Percentiles rank a stretch among this genome's conserved stretches.
Evolutionary conservation across 2,888 invertebrate species (phyloP).

Genomic region (Caenorhabditis sp.): DNA sequence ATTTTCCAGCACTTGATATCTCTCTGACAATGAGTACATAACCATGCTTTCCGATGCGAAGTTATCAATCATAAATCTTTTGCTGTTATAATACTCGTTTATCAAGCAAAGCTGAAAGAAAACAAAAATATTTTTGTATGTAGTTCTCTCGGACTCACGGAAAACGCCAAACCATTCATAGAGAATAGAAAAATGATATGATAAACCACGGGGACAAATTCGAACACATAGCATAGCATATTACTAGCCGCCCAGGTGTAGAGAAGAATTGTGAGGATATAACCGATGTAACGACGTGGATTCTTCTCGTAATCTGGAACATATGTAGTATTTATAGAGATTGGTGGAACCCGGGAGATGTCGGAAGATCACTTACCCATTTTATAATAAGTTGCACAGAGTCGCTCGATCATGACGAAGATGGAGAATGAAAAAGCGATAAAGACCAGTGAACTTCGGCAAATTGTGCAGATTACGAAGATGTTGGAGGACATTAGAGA

Average conservation of each 20-base stretch:
- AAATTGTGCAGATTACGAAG: conserved; percentile 31
- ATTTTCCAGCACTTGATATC: conserved; percentile 48
- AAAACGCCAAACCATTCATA: conserved; percentile 37
- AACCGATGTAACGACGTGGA: conserved; percentile 41
- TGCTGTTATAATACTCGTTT: conserved; percentile 40
- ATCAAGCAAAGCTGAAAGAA: conserved; percentile 35
- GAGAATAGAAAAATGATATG: conserved; percentile 32
- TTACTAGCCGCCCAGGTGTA: conserved; percentile 18
- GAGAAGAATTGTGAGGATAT: conserved; percentile 31
- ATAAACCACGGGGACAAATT: conserved; percentile 34
- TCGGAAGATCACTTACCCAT: conserved; percentile 14
- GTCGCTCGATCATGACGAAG: conserved; percentile 44
- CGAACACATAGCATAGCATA: not conserved
- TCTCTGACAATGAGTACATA: conserved; percentile 37
- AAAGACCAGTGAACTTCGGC: conserved; percentile 38
- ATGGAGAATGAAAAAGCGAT: conserved; percentile 45
- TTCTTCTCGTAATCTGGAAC: conserved; percentile 43
- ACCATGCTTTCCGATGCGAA: conserved; percentile 17
- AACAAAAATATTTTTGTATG: not conserved
- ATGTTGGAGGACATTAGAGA: conserved; percentile 17
- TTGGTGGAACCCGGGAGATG: not conserved
- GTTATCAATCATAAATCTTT: conserved; percentile 26
- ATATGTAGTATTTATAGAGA: not conserved
- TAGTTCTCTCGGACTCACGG: conserved; percentile 17
- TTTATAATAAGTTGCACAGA: conserved; percentile 39